Conservation (phyloP, 2,113 vertebrate species). For the Pelobates fuscus region DNA sequence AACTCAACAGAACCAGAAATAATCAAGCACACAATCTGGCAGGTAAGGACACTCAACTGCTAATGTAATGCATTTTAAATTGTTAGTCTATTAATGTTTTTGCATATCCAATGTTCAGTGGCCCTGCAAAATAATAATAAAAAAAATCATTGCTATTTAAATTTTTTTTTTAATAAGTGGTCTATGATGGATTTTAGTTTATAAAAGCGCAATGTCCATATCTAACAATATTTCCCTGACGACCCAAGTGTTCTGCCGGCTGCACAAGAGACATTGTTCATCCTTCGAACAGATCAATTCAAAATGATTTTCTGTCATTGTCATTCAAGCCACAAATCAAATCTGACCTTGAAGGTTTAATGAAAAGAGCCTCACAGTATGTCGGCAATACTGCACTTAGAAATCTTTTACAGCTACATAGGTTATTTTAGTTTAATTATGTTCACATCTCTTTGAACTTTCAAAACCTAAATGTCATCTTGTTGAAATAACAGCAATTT, state of each 20-base stretch:
- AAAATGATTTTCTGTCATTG: constrained; percentile 55
- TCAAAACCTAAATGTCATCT: constrained; percentile 8
- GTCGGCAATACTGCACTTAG: not conserved
- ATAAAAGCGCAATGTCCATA: not conserved
- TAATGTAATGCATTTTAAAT: constrained; percentile 50
- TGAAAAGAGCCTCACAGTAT: constrained; percentile 43
- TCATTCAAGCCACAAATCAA: constrained; percentile 53
- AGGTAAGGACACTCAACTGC: constrained; percentile 44
- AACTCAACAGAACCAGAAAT: constrained; percentile 47
- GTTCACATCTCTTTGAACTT: constrained; percentile 10
- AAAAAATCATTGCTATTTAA: not conserved
- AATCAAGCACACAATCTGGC: constrained; percentile 45
- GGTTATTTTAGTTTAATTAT: constrained; percentile 14
- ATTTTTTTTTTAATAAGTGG: not conserved
- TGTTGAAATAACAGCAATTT: constrained; percentile 9
- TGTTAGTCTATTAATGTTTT: constrained; percentile 42
- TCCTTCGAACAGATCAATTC: constrained; percentile 52
- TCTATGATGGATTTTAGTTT: not conserved
- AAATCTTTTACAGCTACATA: constrained; percentile 9
- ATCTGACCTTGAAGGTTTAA: constrained; percentile 45
- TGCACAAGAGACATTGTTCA: constrained; percentile 21
- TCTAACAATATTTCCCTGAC: not conserved
- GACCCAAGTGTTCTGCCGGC: constrained; percentile 3
- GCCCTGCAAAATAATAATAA: constrained; percentile 19
- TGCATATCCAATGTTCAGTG: constrained; percentile 22